Evolutionary conservation across 2,113 vertebrate species (phyloP).

Genomic region (Chroicocephalus ridibundus): DNA sequence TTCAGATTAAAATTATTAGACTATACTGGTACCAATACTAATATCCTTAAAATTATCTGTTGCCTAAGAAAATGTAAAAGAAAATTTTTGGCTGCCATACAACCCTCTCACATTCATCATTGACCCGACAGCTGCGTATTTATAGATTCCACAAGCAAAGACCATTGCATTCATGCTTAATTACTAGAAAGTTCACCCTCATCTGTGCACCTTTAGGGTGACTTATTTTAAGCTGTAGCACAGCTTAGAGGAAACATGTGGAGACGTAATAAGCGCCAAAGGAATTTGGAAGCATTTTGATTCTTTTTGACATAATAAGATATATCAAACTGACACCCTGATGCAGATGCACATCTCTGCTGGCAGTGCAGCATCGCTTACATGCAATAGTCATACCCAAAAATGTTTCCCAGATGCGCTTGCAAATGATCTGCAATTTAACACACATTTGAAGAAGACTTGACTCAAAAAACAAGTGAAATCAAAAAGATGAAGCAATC

Average conservation of each 20-base stretch:
- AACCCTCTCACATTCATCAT: neutral
- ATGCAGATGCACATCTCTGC: conserved; percentile 5
- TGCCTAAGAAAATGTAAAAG: neutral
- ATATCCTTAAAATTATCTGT: neutral
- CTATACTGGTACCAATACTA: neutral
- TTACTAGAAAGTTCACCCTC: neutral
- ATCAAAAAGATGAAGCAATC: neutral
- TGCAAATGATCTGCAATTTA: neutral
- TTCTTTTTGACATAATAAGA: neutral
- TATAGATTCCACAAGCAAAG: neutral
- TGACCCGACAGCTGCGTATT: neutral
- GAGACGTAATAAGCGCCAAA: neutral
- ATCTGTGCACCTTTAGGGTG: neutral
- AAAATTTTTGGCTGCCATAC: neutral
- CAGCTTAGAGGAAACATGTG: neutral
- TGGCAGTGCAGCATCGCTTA: neutral
- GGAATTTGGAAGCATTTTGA: conserved; percentile 2
- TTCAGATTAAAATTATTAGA: neutral
- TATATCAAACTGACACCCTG: neutral
- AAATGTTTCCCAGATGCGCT: neutral
- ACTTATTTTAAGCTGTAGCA: neutral
- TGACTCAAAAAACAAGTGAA: neutral
- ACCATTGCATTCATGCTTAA: neutral
- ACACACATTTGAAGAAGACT: neutral
- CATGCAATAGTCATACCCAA: neutral